Percentiles rank a stretch among this genome's conserved stretches.
These are phyloP conservation scores for Ommatoiulus sabulosus DNA, from an alignment of 2,888 invertebrate species.

Conservation along the genomic window DNA sequence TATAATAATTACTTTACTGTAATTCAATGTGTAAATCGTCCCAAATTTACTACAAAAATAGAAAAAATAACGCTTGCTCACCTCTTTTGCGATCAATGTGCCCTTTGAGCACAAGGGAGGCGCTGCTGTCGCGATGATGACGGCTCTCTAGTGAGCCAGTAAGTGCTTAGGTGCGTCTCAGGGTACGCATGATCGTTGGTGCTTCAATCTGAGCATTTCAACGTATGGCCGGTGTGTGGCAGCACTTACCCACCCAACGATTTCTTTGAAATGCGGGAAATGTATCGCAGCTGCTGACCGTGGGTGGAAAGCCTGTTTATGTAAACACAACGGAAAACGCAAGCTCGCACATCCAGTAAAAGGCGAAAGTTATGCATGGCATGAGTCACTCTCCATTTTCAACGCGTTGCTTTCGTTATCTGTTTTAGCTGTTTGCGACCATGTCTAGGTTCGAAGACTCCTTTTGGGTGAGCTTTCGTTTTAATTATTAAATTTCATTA, in stretches of 20 bases:
- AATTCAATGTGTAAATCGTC: no score
- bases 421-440: not conserved
- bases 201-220: no score
- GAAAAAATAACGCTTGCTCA: no score
- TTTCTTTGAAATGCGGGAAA: not conserved
- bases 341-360: not conserved
- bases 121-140: no score
- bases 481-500: not conserved
- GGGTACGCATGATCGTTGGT: no score
- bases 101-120: no score
- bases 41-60: no score
- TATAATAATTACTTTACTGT: no score
- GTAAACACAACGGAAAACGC: not conserved
- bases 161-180: no score
- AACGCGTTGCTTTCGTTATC: not conserved
- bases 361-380: not conserved
- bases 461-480: constrained; percentile 40
- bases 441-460: constrained; percentile 42
- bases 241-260: not conserved
- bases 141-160: no score
- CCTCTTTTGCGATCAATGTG: no score
- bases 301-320: not conserved
- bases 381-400: not conserved
- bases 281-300: not conserved
- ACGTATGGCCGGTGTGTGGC: not conserved